Conservation (phyloP, 2,113 vertebrate genomes). For the Oceanodroma tethys region DNA sequence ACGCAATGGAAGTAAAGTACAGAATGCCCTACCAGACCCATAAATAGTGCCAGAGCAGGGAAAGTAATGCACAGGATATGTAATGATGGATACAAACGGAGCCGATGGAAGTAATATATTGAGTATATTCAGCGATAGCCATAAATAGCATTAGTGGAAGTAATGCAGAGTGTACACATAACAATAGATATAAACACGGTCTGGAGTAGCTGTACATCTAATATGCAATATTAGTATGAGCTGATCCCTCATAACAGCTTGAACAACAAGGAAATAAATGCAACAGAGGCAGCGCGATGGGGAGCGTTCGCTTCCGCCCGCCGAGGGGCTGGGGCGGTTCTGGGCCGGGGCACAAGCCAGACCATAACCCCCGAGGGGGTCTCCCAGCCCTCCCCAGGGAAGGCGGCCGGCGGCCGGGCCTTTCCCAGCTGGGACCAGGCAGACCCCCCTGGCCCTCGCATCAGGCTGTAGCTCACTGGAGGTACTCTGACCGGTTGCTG, state of each 20-base stretch:
- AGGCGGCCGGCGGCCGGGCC: not conserved
- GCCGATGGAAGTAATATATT: not conserved
- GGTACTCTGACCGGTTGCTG: not conserved
- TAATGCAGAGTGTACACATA: not conserved
- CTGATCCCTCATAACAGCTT: not conserved
- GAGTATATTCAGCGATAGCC: not conserved
- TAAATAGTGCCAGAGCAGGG: not conserved
- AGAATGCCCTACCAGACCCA: not conserved
- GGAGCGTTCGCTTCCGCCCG: accelerated
- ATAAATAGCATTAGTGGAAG: constrained; percentile 47
- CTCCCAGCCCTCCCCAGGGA: not conserved
- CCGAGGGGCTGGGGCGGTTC: accelerated
- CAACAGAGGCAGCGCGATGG: not conserved
- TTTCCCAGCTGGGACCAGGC: not conserved
- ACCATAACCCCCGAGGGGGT: accelerated
- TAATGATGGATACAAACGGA: not conserved
- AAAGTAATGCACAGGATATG: not conserved
- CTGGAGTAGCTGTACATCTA: not conserved
- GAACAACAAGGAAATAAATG: not conserved
- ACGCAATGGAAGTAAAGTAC: not conserved
- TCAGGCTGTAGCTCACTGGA: too few species aligned
- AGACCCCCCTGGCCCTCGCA: not conserved
- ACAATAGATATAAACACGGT: not conserved
- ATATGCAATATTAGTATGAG: not conserved
- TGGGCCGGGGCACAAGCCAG: not conserved